A percentile compares a stretch with the other conserved stretches of the same genome.
Evolutionary conservation across 2,888 invertebrate genomes (phyloP).

Genomic region (Heliothis peltigera): DNA sequence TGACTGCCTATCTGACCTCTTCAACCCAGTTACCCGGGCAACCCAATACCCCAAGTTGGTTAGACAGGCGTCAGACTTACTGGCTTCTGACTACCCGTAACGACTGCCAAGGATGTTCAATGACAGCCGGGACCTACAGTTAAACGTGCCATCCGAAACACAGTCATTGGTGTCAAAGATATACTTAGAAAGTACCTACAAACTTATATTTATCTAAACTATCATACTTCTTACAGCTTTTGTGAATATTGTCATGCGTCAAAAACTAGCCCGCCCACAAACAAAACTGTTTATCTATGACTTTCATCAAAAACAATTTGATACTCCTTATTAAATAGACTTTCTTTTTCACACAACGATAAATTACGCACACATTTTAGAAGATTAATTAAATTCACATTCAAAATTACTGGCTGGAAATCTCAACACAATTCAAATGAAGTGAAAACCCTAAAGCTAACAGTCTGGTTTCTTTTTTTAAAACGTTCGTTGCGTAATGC

Average conservation of each 20-base stretch:
- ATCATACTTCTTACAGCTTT: too few species aligned
- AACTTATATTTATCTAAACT: too few species aligned
- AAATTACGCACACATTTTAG: conserved; percentile 27
- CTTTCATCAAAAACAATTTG: conserved; percentile 41
- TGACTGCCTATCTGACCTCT: too few species aligned
- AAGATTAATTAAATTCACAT: conserved; percentile 42
- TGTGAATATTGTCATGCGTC: conserved; percentile 2
- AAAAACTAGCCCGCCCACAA: conserved; percentile 18
- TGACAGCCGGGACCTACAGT: too few species aligned
- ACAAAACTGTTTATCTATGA: conserved; percentile 1
- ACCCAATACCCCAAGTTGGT: too few species aligned
- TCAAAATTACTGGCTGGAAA: conserved; percentile 45
- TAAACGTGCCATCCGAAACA: too few species aligned
- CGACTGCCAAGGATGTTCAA: too few species aligned
- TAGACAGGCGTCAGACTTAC: too few species aligned
- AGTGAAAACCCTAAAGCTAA: conserved; percentile 60
- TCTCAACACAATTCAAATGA: conserved; percentile 46
- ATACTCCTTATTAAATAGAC: conserved; percentile 27
- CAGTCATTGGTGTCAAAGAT: too few species aligned
- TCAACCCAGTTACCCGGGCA: too few species aligned
- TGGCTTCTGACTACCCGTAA: too few species aligned
- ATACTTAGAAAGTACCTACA: too few species aligned
- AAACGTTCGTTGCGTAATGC: conserved; percentile 56
- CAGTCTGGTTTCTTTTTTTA: conserved; percentile 61
- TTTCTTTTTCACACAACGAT: conserved; percentile 39